phyloP scores from a whole-genome alignment of 1,140 invertebrate species.

The Phortica variegata region DNA sequence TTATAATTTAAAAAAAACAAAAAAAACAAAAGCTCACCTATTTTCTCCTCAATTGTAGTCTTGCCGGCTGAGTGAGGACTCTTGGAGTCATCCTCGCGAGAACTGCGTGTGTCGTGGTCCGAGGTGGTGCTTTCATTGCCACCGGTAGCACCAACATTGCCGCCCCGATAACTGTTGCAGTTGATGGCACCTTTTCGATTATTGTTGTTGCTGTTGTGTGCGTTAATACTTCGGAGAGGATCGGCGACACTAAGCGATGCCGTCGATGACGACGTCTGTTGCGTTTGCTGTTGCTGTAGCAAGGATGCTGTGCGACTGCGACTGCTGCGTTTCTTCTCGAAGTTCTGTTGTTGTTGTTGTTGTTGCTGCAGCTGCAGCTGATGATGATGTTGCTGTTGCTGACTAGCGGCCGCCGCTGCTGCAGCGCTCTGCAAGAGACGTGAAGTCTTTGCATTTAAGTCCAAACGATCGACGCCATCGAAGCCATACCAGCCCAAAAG shows the following conservation, averaged over 20 bases:
- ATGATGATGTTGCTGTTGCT: conserved; percentile 39
- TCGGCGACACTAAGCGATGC: no score
- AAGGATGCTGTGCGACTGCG: conserved; percentile 28
- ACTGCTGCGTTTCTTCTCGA: conserved; percentile 29
- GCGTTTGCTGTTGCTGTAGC: conserved; percentile 29
- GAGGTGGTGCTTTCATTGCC: conserved; percentile 46
- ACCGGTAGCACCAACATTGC: conserved; percentile 19
- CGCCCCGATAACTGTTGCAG: conserved; percentile 9
- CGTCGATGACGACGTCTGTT: no score
- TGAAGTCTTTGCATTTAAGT: conserved; percentile 46
- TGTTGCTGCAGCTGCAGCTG: conserved; percentile 21
- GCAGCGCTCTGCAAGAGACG: conserved; percentile 44
- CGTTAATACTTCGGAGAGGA: no score
- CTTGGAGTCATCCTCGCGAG: conserved; percentile 53
- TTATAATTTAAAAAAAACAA: no score
- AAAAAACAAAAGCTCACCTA: conserved; percentile 41
- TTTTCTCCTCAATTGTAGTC: conserved; percentile 44
- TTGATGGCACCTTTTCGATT: conserved; percentile 10
- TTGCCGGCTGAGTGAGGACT: conserved; percentile 51
- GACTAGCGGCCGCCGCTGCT: conserved; percentile 37
- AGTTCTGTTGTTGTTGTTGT: conserved; percentile 16
- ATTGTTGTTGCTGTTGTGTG: conserved; percentile 21
- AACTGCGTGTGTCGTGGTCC: conserved; percentile 51
- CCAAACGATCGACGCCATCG: conserved; percentile 65
- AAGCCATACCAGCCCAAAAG: conserved; percentile 87